A percentile compares a stretch with the other conserved stretches of the same genome.
These are phyloP conservation scores for Oryzias javanicus DNA, from an alignment of 2,113 vertebrate species.

Conservation along the genomic window DNA sequence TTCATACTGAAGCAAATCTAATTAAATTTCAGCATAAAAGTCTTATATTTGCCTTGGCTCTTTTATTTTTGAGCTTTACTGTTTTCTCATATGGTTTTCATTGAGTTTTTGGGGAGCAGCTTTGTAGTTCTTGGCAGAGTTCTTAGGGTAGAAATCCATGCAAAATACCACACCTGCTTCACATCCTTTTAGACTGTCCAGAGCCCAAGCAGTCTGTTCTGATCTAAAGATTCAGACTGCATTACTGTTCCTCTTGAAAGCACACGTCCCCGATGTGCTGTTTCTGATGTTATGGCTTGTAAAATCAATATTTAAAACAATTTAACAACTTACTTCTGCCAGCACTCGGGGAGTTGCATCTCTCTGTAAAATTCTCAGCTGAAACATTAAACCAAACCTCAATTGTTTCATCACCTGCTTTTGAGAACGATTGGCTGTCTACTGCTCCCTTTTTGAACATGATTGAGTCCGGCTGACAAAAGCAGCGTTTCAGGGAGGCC, in stretches of 20 bases:
- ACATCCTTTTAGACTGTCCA: conserved; percentile 14
- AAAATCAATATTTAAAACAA: too few species aligned
- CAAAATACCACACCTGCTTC: conserved; percentile 26
- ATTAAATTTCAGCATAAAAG: not conserved
- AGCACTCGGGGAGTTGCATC: too few species aligned
- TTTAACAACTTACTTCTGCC: too few species aligned
- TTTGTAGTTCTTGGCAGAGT: conserved; percentile 34
- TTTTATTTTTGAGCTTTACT: not conserved
- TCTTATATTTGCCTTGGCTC: not conserved
- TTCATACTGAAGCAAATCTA: not conserved
- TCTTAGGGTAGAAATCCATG: not conserved
- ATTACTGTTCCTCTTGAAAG: conserved; percentile 26
- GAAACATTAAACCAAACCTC: not conserved
- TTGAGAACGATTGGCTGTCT: conserved; percentile 29
- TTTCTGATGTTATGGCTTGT: conserved; percentile 14
- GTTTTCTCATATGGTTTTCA: conserved; percentile 16
- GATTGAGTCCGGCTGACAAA: conserved; percentile 41
- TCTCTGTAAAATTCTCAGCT: too few species aligned
- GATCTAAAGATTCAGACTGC: not conserved
- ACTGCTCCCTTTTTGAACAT: conserved; percentile 23
- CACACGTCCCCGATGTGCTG: not conserved
- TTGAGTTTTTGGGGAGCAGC: conserved; percentile 6
- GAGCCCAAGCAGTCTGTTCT: conserved; percentile 1
- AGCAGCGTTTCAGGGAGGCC: conserved; percentile 44
- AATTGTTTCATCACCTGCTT: conserved; percentile 24